Conservation (phyloP, 1,140 invertebrate genomes). For the Lineus longissimus region DNA sequence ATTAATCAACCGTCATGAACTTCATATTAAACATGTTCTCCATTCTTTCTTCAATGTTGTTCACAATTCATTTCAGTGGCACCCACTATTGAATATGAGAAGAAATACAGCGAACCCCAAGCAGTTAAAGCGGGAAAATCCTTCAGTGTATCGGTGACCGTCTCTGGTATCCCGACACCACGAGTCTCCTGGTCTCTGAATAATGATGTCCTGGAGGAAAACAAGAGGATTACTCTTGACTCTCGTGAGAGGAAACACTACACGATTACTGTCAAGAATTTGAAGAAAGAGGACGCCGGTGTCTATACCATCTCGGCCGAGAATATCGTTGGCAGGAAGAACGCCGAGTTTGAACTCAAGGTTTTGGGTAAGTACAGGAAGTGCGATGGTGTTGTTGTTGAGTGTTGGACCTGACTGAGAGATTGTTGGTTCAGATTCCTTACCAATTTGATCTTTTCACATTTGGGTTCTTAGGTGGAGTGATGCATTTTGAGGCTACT, state of each 20-base stretch:
- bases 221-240: conserved; percentile 61
- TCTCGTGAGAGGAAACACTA: conserved; percentile 28
- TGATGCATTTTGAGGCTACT: neutral
- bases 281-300: conserved; percentile 90
- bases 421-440: neutral
- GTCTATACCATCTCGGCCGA: conserved; percentile 89
- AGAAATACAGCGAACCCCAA: conserved; percentile 41
- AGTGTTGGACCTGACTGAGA: neutral
- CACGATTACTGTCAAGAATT: conserved; percentile 29
- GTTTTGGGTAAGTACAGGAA: conserved; percentile 23
- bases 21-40: too few species aligned
- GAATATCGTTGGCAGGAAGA: conserved; percentile 83
- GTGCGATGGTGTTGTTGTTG: neutral
- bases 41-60: too few species aligned
- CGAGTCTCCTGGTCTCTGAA: conserved; percentile 82
- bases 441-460: neutral
- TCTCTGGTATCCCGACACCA: conserved; percentile 81
- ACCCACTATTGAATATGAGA: conserved; percentile 47
- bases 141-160: conserved; percentile 45
- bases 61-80: conserved; percentile 29
- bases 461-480: neutral
- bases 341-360: conserved; percentile 35
- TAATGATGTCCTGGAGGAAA: conserved; percentile 86
- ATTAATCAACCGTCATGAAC: too few species aligned
- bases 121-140: conserved; percentile 44